A percentile compares a stretch with the other conserved stretches of the same genome.
phyloP scores from a whole-genome alignment of 2,888 invertebrate species.

The Spodoptera littoralis region DNA sequence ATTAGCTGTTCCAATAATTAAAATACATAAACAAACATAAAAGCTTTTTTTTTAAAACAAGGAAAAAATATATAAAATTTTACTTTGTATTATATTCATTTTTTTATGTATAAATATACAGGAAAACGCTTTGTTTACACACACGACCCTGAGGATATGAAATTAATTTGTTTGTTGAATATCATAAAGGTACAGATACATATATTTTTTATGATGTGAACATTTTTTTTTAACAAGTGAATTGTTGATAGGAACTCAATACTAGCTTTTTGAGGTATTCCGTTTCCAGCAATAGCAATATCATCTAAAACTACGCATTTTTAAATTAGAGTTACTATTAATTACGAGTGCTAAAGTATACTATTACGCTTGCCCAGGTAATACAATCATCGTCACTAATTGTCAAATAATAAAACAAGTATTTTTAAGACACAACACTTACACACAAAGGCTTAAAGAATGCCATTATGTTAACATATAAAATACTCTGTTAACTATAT shows the following conservation, averaged over 20 bases:
- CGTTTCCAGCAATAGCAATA: too few relatives aligned
- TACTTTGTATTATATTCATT: conserved; percentile 22
- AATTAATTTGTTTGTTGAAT: conserved; percentile 28
- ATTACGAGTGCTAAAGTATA: too few relatives aligned
- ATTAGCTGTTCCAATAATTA: conserved; percentile 4
- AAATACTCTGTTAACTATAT: conserved; percentile 12
- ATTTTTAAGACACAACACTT: too few relatives aligned
- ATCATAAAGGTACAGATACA: conserved; percentile 4
- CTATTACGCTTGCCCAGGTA: too few relatives aligned
- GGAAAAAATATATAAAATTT: conserved; percentile 12
- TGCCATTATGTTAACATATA: neutral
- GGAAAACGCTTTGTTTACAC: conserved; percentile 21
- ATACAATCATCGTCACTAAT: too few relatives aligned
- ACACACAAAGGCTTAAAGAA: too few relatives aligned
- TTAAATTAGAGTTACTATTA: too few relatives aligned
- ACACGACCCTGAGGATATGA: conserved; percentile 8
- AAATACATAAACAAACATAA: conserved; percentile 12
- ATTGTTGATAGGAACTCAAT: too few relatives aligned
- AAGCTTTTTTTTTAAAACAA: conserved; percentile 4
- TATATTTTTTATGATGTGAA: conserved; percentile 5
- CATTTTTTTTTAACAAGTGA: too few relatives aligned
- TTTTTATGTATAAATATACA: conserved; percentile 23
- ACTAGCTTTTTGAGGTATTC: too few relatives aligned
- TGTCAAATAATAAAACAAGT: too few relatives aligned
- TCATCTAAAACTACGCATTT: too few relatives aligned